Conservation (phyloP, 2,888 invertebrate species). For the Xylota sylvarum region DNA sequence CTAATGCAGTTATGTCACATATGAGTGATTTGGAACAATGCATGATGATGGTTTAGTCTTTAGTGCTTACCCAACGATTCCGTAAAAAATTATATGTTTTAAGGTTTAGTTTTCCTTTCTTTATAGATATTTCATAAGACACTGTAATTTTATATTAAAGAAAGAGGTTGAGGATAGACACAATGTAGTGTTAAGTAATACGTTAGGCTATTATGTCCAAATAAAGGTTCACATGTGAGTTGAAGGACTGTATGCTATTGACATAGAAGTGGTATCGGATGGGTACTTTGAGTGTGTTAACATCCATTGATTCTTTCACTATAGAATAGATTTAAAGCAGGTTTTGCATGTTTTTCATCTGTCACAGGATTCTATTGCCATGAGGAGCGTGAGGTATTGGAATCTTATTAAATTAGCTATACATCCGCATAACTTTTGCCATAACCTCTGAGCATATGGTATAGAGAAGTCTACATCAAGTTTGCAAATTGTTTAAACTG, state of each 20-base stretch:
- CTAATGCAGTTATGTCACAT: slow-evolving; percentile 73
- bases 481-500: no score
- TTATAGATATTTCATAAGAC: slow-evolving; percentile 53
- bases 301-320: no score
- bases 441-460: no score
- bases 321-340: no score
- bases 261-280: no score
- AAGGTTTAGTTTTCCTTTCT: slow-evolving; percentile 46
- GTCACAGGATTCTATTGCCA: no score
- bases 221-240: slow-evolving; percentile 4
- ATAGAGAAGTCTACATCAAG: no score
- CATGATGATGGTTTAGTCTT: slow-evolving; percentile 43
- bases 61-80: slow-evolving; percentile 61
- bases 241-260: neutral
- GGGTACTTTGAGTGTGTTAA: no score
- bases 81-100: slow-evolving; percentile 60
- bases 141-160: slow-evolving; percentile 40
- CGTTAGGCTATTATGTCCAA: neutral
- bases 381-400: no score
- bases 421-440: no score
- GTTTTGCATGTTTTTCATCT: no score
- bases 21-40: slow-evolving; percentile 73
- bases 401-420: no score
- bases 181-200: slow-evolving; percentile 20
- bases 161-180: slow-evolving; percentile 43